Evolutionary conservation across 2,797 vertebrate genomes (phyloP).

Genomic region (Pipistrellus kuhlii): DNA sequence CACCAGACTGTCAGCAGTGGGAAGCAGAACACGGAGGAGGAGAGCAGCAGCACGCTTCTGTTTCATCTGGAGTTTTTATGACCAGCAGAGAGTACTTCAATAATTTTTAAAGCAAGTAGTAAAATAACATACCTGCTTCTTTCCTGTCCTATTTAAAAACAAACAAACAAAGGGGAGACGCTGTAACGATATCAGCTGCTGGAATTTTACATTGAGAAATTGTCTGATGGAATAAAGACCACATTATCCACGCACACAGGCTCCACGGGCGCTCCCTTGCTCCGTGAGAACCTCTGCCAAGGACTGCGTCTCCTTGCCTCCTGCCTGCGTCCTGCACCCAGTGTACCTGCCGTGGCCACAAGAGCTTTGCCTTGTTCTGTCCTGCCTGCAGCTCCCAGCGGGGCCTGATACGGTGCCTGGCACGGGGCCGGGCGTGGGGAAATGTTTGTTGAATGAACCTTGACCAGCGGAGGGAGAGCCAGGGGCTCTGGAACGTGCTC

Average conservation of each 20-base stretch:
- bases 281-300: background rate
- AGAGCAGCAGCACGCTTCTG: background rate
- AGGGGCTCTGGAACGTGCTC: background rate
- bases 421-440: too few species aligned
- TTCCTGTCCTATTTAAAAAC: background rate
- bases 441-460: background rate
- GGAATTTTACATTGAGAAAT: background rate
- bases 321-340: background rate
- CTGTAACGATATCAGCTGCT: background rate
- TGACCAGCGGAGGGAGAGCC: background rate
- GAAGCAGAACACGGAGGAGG: background rate
- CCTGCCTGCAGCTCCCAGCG: background rate
- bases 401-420: background rate
- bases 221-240: background rate
- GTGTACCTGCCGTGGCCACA: too few species aligned
- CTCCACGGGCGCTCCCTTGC: background rate
- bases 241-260: background rate
- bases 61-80: background rate
- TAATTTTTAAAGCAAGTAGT: background rate
- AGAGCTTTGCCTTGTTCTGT: too few species aligned
- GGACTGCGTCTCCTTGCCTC: too few species aligned
- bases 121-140: background rate
- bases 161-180: background rate
- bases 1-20: background rate
- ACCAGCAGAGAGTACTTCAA: background rate